Conservation (phyloP, 1,140 invertebrate genomes). For the Leptinotarsa lineolata region DNA sequence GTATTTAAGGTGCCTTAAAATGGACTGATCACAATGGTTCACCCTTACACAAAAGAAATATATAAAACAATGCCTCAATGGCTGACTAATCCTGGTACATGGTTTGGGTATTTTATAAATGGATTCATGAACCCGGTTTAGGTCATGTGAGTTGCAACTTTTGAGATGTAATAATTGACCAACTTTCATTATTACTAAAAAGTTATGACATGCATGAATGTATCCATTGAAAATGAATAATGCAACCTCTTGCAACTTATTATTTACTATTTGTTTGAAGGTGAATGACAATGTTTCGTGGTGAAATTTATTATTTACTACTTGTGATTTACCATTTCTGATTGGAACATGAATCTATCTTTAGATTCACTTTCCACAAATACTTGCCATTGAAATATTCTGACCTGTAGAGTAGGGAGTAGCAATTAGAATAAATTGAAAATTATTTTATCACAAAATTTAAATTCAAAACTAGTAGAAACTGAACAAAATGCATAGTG, state of each 20-base stretch:
- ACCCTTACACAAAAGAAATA: neutral
- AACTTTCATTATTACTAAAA: neutral
- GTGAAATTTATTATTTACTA: neutral
- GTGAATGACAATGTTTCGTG: too few relatives aligned
- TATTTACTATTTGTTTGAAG: neutral
- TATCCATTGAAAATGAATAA: neutral
- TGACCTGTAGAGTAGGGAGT: too few relatives aligned
- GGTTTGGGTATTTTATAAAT: too few relatives aligned
- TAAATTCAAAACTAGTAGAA: too few relatives aligned
- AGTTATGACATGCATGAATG: neutral
- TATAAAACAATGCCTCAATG: neutral
- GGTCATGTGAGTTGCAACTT: neutral
- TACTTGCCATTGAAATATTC: neutral
- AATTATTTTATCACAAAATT: too few relatives aligned
- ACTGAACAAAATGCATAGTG: too few relatives aligned
- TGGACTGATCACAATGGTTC: neutral
- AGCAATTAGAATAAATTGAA: too few relatives aligned
- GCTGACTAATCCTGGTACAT: neutral
- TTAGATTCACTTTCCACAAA: neutral
- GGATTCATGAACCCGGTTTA: too few relatives aligned
- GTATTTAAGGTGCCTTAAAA: constrained; percentile 22
- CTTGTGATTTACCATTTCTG: neutral
- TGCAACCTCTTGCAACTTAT: neutral
- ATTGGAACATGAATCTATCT: neutral
- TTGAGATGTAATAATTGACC: neutral